Conservation (phyloP, 2,888 invertebrate genomes). For the Spisula subtruncata region DNA sequence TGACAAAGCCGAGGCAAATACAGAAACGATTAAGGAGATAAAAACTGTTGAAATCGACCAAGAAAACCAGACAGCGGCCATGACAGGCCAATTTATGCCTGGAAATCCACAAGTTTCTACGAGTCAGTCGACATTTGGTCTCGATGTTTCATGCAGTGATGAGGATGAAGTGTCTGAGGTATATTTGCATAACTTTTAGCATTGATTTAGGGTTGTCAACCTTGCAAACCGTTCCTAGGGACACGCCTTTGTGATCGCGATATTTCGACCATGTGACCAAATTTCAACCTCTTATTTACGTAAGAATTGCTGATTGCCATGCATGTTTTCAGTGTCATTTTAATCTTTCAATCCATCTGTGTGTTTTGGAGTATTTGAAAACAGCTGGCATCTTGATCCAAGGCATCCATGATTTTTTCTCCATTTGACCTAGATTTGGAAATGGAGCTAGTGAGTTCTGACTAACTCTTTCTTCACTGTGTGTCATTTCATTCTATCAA, state of each 20-base stretch:
- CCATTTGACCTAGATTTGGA: not conserved
- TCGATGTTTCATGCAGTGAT: conserved; percentile 98
- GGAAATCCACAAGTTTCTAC: conserved; percentile 74
- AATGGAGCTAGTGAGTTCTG: too few relatives aligned
- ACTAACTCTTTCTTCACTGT: too few relatives aligned
- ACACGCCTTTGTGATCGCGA: conserved; percentile 54
- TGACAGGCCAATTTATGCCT: conserved; percentile 74
- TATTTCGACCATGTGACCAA: conserved; percentile 56
- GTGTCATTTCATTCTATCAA: too few relatives aligned
- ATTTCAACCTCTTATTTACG: not conserved
- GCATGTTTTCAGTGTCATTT: not conserved
- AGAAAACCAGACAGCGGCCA: conserved; percentile 80
- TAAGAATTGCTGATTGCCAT: not conserved
- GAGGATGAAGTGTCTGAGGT: conserved; percentile 99
- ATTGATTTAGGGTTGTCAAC: conserved; percentile 14
- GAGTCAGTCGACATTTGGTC: conserved; percentile 92
- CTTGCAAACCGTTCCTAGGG: conserved; percentile 53
- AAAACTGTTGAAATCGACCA: conserved; percentile 84
- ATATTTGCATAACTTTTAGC: conserved; percentile 87
- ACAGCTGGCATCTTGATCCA: not conserved
- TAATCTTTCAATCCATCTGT: not conserved
- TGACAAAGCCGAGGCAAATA: conserved; percentile 89
- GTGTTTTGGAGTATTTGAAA: not conserved
- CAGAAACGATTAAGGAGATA: conserved; percentile 79
- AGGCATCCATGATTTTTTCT: not conserved